Evolutionary conservation across 2,888 invertebrate species (phyloP), one percentile per base, ranked within the genome.

Genomic region (Thymelicus sylvestris): DNA sequence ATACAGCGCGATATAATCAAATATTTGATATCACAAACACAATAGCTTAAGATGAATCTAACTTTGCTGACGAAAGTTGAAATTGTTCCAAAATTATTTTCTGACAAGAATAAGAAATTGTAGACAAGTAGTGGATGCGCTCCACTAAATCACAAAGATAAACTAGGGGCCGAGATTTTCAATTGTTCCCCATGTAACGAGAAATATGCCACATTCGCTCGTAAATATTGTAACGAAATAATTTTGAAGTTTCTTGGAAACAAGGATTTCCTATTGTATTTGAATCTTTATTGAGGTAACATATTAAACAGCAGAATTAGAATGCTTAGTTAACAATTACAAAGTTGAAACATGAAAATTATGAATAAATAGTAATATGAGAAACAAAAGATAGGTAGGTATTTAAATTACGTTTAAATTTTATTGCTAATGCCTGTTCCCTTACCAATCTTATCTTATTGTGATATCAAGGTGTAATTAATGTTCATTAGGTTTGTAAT

Each of bases 141-240:
- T 79, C 77, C 78, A 82, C 79, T 86, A 85, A 85, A 86, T 87
- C 81, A 83, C 74, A 77, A 74, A 79, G 77, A 78, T 80, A 83
- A 83, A 80, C 78, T 77, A 78, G 77, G 80, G 76, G 82, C 78
- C 78, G 82, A 77, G 78, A 78, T 80, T 79, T 78, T 80, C 81
- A 80, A 84, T 84, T 80, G 82, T 80, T 78, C 76, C 76, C 78
- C 76, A 76, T 78, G 77, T 79, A 83, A 81, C 81, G 84, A 86
- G 83, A 85, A 84, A 86, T 85, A 77, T 75, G 74, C 65, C 71
- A 72, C 70, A 77, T 79, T 78, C 68, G 44, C 71, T 80, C 80
- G 78, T 85, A 86, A 86, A 86, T 85, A 84, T 83, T 81, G 78
- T 75, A 81, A 79, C 77, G 74, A 77, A 77, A 81, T 80, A 73